Percentiles rank a stretch among this genome's conserved stretches.
Conservation (phyloP, 2,113 vertebrate species). For the Mirounga angustirostris region DNA sequence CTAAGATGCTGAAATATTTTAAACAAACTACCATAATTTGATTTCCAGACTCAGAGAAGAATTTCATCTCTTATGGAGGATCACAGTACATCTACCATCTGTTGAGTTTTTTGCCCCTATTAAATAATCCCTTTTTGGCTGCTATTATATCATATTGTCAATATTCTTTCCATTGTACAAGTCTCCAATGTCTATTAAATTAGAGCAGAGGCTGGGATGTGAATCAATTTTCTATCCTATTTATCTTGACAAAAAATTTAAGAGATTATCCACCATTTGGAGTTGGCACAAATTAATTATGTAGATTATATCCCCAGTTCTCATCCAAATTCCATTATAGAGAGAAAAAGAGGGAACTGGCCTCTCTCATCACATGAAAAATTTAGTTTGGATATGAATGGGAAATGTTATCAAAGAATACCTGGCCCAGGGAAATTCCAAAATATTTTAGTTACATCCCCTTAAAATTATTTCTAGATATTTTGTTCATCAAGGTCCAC, state of each 20-base stretch:
- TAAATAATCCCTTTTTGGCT: neutral
- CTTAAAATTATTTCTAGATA: neutral
- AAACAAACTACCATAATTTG: neutral
- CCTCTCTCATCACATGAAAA: constrained; percentile 22
- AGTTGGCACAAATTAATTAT: constrained; percentile 80
- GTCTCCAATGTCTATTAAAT: constrained; percentile 53
- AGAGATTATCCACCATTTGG: constrained; percentile 76
- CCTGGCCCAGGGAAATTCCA: neutral
- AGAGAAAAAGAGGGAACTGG: neutral
- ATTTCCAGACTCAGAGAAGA: neutral
- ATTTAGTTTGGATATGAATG: constrained; percentile 65
- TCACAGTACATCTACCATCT: neutral
- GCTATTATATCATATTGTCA: constrained; percentile 29
- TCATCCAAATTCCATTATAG: constrained; percentile 68
- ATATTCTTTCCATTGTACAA: constrained; percentile 33
- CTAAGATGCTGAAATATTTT: neutral
- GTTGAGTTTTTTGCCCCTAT: neutral
- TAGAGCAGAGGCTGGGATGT: constrained; percentile 64
- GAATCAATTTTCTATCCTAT: constrained; percentile 79
- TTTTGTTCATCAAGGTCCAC: neutral
- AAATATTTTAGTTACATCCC: neutral
- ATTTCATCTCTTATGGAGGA: neutral
- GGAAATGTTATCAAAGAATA: neutral
- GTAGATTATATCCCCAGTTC: constrained; percentile 75
- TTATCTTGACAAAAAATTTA: constrained; percentile 81